These are phyloP conservation scores for Python bivittatus DNA, from an alignment of 2,113 vertebrate species.

Conservation along the genomic window DNA sequence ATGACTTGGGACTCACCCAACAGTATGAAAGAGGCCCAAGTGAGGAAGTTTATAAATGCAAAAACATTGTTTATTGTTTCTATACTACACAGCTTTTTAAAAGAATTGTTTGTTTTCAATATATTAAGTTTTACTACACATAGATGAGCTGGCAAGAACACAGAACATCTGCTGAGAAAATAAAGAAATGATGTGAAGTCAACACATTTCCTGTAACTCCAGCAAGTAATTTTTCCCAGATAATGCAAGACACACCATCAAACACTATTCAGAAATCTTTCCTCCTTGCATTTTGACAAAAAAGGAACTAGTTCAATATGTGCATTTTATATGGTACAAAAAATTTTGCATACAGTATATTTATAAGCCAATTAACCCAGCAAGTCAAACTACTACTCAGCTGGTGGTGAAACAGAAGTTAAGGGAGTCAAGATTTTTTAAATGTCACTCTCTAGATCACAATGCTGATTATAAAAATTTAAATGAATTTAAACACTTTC, in stretches of 20 bases:
- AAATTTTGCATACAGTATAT: background rate
- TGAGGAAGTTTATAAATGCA: background rate
- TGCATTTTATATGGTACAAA: background rate
- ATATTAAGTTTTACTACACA: conserved; percentile 15
- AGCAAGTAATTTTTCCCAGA: conserved; percentile 24
- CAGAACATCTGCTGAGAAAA: conserved; percentile 10
- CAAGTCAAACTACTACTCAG: background rate
- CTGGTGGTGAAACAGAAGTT: background rate
- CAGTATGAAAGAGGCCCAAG: background rate
- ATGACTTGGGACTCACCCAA: background rate
- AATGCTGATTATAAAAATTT: background rate
- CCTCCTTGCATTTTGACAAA: background rate
- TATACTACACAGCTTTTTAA: background rate
- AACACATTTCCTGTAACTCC: conserved; percentile 23
- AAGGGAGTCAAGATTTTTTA: background rate
- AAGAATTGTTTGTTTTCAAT: conserved; percentile 16
- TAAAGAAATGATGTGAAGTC: background rate
- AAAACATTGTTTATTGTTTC: background rate
- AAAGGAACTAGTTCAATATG: background rate
- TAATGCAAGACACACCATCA: conserved; percentile 19
- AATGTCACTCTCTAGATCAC: background rate
- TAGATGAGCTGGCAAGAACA: conserved; percentile 3
- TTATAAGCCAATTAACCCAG: background rate
- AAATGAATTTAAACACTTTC: background rate
- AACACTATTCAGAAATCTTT: conserved; percentile 1